phyloP scores from a whole-genome alignment of 2,113 vertebrate genomes.

The Pelecanoides urinatrix region DNA sequence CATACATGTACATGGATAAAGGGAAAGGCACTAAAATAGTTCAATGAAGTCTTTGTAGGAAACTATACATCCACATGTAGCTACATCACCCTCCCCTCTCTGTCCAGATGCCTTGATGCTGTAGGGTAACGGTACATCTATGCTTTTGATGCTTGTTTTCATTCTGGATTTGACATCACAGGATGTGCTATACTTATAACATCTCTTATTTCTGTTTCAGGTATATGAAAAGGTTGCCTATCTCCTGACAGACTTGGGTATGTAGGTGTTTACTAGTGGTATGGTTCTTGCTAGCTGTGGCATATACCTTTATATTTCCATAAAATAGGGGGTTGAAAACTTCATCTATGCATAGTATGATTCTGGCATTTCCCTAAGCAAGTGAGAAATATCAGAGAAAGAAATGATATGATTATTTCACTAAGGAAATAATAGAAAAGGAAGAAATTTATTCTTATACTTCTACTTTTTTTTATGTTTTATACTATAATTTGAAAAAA shows the following conservation, averaged over 20 bases:
- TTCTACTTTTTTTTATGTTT: neutral
- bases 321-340: neutral
- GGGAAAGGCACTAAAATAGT: neutral
- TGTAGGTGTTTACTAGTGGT: conserved; percentile 21
- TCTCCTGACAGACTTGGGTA: conserved; percentile 94
- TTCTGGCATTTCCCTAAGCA: neutral
- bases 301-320: neutral
- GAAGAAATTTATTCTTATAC: neutral
- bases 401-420: neutral
- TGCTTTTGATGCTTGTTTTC: neutral
- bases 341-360: accelerated
- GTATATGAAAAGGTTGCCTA: conserved; percentile 98
- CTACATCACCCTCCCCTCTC: neutral
- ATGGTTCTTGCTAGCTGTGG: neutral
- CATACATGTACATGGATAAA: neutral
- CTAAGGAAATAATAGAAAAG: neutral
- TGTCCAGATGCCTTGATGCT: neutral
- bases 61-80: neutral
- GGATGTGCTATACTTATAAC: neutral
- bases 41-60: neutral
- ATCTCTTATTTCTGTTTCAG: conserved; percentile 68
- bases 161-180: neutral
- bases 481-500: neutral
- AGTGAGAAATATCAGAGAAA: neutral
- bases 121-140: neutral